Conservation (phyloP, 2,888 invertebrate genomes). For the Philereme vetulata region DNA sequence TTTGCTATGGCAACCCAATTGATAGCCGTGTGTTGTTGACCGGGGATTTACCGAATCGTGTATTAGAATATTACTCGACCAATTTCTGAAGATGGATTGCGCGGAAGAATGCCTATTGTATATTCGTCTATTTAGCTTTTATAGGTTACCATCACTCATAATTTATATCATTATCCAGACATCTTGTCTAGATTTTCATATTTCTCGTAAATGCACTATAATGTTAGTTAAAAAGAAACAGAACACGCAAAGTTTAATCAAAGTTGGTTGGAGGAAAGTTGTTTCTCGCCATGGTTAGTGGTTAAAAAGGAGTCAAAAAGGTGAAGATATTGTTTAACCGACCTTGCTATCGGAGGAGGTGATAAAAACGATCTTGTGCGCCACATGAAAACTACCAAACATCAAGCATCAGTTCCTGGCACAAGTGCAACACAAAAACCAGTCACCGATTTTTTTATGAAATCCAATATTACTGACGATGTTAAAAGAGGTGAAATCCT, state of each 20-base stretch:
- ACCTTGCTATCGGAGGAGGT: conserved; percentile 20
- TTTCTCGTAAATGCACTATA: conserved; percentile 9
- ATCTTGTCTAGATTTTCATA: conserved; percentile 14
- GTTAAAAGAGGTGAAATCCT: conserved; percentile 21
- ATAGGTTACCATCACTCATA: conserved; percentile 13
- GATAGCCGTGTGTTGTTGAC: too few relatives aligned
- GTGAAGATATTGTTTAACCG: conserved; percentile 22
- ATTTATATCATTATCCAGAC: conserved; percentile 11
- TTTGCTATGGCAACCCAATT: too few relatives aligned
- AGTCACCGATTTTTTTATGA: conserved; percentile 17
- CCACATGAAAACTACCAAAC: conserved; percentile 25
- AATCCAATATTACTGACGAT: conserved; percentile 11
- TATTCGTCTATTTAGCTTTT: conserved; percentile 11
- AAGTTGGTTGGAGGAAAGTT: conserved; percentile 23
- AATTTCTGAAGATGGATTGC: conserved; percentile 13
- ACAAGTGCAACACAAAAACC: conserved; percentile 16
- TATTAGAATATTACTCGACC: conserved; percentile 15
- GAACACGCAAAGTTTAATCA: conserved; percentile 20
- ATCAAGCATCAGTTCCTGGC: conserved; percentile 23
- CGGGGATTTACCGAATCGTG: too few relatives aligned
- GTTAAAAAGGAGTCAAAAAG: conserved; percentile 23
- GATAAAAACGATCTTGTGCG: conserved; percentile 17
- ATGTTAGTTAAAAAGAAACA: conserved; percentile 20
- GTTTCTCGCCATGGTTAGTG: conserved; percentile 21
- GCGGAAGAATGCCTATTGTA: conserved; percentile 15